Evolutionary conservation across 2,797 vertebrate species (phyloP).

Genomic region (Acanthurus leucopareius): DNA sequence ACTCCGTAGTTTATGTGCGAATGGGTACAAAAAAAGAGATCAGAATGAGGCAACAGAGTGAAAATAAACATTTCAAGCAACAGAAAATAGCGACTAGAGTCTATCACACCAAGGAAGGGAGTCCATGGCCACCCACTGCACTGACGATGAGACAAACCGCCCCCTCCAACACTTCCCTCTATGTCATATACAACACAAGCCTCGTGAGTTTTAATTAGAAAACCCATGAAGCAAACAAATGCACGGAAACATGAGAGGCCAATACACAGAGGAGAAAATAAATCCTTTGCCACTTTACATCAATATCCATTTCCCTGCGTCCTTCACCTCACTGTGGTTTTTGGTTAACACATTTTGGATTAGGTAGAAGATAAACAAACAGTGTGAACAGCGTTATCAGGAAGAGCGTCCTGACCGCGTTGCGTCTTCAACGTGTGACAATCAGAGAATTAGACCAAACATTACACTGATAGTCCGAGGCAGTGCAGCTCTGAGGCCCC

Average conservation of each 20-base stretch:
- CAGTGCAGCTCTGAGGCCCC: constrained; percentile 15
- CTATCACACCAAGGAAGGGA: constrained; percentile 37
- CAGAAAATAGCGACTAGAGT: constrained; percentile 19
- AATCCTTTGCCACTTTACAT: constrained; percentile 72
- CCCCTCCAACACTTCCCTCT: constrained; percentile 49
- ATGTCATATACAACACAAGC: constrained; percentile 66
- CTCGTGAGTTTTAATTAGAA: constrained; percentile 77
- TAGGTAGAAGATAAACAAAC: constrained; percentile 80
- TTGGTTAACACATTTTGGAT: constrained; percentile 74
- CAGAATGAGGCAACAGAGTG: constrained; percentile 13
- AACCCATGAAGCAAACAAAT: constrained; percentile 78
- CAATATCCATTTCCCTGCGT: constrained; percentile 73
- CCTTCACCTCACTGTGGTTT: constrained; percentile 79
- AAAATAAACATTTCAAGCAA: constrained; percentile 47
- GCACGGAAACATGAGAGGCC: constrained; percentile 71
- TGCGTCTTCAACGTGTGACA: constrained; percentile 56
- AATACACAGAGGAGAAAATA: constrained; percentile 73
- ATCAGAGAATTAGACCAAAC: constrained; percentile 65
- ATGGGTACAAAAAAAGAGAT: neutral
- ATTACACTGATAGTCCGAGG: constrained; percentile 39
- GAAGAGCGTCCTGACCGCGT: constrained; percentile 58
- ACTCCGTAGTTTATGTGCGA: constrained; percentile 14
- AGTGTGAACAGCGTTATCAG: constrained; percentile 54
- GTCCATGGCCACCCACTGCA: constrained; percentile 31
- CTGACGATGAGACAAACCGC: constrained; percentile 41